Percentiles rank a stretch among this genome's conserved stretches.
Conservation (phyloP, 2,888 invertebrate genomes). For the Drosophila borborema region DNA sequence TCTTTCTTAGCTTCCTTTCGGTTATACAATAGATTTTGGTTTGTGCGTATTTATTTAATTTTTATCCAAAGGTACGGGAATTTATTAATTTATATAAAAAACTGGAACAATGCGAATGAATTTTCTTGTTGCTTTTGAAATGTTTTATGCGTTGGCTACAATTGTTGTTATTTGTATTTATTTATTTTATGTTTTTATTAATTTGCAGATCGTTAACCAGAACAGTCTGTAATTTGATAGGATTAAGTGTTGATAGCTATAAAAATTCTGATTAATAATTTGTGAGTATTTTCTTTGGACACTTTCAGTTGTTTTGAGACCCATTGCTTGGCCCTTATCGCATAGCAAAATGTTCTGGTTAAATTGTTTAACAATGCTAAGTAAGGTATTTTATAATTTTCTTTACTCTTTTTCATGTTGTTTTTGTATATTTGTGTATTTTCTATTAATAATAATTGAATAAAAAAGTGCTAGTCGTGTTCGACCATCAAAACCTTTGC, state of each 20-base stretch:
- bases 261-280: neutral
- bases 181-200: slow-evolving; percentile 25
- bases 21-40: slow-evolving; percentile 60
- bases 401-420: slow-evolving; percentile 4
- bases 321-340: slow-evolving; percentile 2
- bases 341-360: slow-evolving; percentile 28
- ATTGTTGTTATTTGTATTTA: slow-evolving; percentile 33
- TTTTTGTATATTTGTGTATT: slow-evolving; percentile 18
- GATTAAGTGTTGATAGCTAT: neutral
- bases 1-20: slow-evolving; percentile 16
- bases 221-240: slow-evolving; percentile 18
- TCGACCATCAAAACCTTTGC: slow-evolving; percentile 58
- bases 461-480: slow-evolving; percentile 74
- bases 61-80: slow-evolving; percentile 64
- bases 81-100: slow-evolving; percentile 58
- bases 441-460: slow-evolving; percentile 55
- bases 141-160: slow-evolving; percentile 60
- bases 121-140: slow-evolving; percentile 35
- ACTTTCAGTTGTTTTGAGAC: neutral
- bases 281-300: neutral
- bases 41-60: slow-evolving; percentile 70
- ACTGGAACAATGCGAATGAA: slow-evolving; percentile 68
- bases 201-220: slow-evolving; percentile 32
- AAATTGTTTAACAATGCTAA: slow-evolving; percentile 50
- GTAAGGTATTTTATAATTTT: slow-evolving; percentile 29